Evolutionary conservation across 2,797 vertebrate species (phyloP).

Genomic region (Brotula barbata): DNA sequence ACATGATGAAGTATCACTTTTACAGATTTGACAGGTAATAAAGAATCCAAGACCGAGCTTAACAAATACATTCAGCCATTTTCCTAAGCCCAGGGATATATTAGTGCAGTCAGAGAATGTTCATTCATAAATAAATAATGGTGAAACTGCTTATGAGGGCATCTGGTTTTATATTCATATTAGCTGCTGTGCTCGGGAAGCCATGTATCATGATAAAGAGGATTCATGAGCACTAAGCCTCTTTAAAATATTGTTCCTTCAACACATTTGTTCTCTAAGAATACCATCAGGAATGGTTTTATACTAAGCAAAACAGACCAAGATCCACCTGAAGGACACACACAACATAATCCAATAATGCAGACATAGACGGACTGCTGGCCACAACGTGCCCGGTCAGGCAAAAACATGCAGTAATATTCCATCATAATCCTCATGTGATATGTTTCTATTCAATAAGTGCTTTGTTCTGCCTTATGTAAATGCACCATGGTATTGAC

Average conservation of each 20-base stretch:
- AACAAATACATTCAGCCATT: constrained; percentile 67
- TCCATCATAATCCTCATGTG: constrained; percentile 3
- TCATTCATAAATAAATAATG: constrained; percentile 79
- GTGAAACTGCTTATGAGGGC: constrained; percentile 68
- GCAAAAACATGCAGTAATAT: not conserved
- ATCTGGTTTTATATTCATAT: constrained; percentile 70
- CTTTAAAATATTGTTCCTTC: constrained; percentile 54
- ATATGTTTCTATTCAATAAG: constrained; percentile 11
- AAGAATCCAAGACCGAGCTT: constrained; percentile 65
- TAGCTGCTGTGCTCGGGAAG: constrained; percentile 59
- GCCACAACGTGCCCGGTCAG: not conserved
- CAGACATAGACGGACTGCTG: not conserved
- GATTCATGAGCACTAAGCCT: constrained; percentile 57
- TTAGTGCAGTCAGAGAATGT: constrained; percentile 71
- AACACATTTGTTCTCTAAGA: constrained; percentile 36
- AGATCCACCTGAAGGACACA: constrained; percentile 7
- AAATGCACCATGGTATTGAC: constrained; percentile 23
- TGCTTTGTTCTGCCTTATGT: not conserved
- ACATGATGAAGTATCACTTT: constrained; percentile 59
- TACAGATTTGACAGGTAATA: constrained; percentile 67
- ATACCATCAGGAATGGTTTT: constrained; percentile 5
- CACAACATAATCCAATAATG: constrained; percentile 22
- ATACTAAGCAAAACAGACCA: not conserved
- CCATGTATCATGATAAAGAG: constrained; percentile 74
- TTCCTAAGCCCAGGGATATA: constrained; percentile 64